Evolutionary conservation across 2,888 invertebrate genomes (phyloP), one percentile per base, ranked within the genome.

Genomic region (Patella depressa): DNA sequence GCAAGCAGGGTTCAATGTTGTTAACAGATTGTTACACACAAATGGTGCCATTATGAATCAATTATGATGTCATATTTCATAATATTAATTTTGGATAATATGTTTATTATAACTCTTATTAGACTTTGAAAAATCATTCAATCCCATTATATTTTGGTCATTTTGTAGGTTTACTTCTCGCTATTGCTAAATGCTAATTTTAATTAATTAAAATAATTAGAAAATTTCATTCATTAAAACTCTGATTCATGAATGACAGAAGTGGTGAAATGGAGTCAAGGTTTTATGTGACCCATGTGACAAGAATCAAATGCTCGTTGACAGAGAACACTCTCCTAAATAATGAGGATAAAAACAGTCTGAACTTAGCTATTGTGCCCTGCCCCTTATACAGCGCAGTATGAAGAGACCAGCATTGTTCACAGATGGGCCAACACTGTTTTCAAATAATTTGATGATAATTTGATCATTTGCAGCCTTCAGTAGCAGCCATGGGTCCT

Each of bases 391-490:
- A 53, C 17, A 65, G 24, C 69, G 59, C 74, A 69, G 59, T 69
- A 74, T 53, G 53, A 76, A 73, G 74, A 76, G 79, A 76, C 76
- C 70, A 73, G 79, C 74, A 45, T 53, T 72, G 73, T 53, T 76
- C 79, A 55, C 79, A 79, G 79, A 79, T 79, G 79, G 76, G 55
- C 29, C 34, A 73, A 53, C 45, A 73, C 73, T 53, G 54, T 72
- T 79, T 75, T 71, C 73, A 72, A 75, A 76, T 76, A 76, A 79
- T 75, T 73, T 59, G 75, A 79, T 76, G 73, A 65, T 75, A 74
- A 79, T 79, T 74, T 79, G 76, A 79, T 79, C 79, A 79, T 75
- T 79, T 79, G 76, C 71, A 74, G 79, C 78, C 54, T 72, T 72
- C 78, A 75, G 57, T 29, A 45, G 45, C 45, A 45, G 45, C 45